Evolutionary conservation across 2,888 invertebrate species (phyloP).

Genomic region (Ditylenchus weischeri): DNA sequence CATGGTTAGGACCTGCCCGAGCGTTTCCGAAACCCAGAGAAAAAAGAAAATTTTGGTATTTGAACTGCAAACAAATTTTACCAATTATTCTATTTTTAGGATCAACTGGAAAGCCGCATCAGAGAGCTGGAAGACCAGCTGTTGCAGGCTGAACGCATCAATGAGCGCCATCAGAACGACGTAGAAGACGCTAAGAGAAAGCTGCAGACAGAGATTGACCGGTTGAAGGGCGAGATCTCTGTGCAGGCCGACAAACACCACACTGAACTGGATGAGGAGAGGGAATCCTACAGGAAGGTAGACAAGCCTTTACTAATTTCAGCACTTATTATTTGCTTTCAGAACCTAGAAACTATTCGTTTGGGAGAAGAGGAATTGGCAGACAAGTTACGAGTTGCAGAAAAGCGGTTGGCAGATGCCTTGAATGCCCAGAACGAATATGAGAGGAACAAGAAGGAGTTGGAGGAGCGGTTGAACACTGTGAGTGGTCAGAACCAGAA

Average conservation of each 20-base stretch:
- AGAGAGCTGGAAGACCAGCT: conserved; percentile 55
- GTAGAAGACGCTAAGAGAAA: conserved; percentile 50
- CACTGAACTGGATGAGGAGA: conserved; percentile 54
- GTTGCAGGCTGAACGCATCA: conserved; percentile 46
- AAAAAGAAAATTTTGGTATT: conserved; percentile 5
- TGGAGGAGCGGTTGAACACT: conserved; percentile 54
- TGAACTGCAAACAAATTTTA: neutral
- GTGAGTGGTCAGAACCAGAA: conserved; percentile 49
- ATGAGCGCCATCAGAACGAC: conserved; percentile 48
- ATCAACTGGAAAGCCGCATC: conserved; percentile 49
- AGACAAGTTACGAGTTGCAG: conserved; percentile 47
- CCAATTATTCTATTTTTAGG: conserved; percentile 29
- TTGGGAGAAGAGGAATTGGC: conserved; percentile 50
- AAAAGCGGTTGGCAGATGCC: conserved; percentile 52
- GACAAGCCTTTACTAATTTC: neutral
- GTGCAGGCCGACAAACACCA: conserved; percentile 52
- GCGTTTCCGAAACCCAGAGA: neutral
- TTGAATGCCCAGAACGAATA: conserved; percentile 54
- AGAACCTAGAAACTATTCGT: conserved; percentile 47
- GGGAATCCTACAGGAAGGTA: conserved; percentile 49
- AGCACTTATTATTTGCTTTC: neutral
- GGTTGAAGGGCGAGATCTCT: conserved; percentile 50
- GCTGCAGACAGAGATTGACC: conserved; percentile 52
- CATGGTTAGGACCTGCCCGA: no score
- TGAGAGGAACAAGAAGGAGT: conserved; percentile 52